phyloP scores from a whole-genome alignment of 2,888 invertebrate genomes.

The Drosophila mercatorum region DNA sequence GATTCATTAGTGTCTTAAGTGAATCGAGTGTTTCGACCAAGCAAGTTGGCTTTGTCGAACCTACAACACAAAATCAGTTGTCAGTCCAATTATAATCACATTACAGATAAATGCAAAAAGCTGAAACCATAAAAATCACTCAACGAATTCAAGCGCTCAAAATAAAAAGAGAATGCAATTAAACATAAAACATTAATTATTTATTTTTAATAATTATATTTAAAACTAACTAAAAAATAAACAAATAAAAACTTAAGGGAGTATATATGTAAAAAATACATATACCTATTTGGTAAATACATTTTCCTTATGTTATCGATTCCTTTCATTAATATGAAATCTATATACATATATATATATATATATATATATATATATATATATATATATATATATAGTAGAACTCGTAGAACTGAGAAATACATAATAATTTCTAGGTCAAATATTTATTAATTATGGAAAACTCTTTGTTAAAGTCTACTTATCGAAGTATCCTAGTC shows the following conservation, averaged over 20 bases:
- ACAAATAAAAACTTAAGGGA: constrained; percentile 9
- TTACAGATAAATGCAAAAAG: background rate
- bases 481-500: background rate
- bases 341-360: no score
- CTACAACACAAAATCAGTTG: constrained; percentile 50
- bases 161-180: constrained; percentile 12
- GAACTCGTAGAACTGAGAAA: background rate
- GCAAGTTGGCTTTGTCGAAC: constrained; percentile 29
- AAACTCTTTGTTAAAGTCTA: background rate
- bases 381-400: no score
- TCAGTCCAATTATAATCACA: constrained; percentile 9
- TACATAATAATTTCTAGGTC: background rate
- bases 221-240: constrained; percentile 9
- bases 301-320: background rate
- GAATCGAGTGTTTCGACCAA: constrained; percentile 55
- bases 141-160: constrained; percentile 14
- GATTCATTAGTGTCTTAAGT: constrained; percentile 72
- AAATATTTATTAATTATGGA: background rate
- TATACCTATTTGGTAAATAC: background rate
- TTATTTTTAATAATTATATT: constrained; percentile 10
- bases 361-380: no score
- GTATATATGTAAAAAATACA: constrained; percentile 8
- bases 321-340: background rate
- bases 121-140: constrained; percentile 16
- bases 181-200: constrained; percentile 2